Evolutionary conservation across 92 coral and sea anemone species (phyloP), one percentile per base, ranked within the genome.

Genomic region (Heliopora coerulea): DNA sequence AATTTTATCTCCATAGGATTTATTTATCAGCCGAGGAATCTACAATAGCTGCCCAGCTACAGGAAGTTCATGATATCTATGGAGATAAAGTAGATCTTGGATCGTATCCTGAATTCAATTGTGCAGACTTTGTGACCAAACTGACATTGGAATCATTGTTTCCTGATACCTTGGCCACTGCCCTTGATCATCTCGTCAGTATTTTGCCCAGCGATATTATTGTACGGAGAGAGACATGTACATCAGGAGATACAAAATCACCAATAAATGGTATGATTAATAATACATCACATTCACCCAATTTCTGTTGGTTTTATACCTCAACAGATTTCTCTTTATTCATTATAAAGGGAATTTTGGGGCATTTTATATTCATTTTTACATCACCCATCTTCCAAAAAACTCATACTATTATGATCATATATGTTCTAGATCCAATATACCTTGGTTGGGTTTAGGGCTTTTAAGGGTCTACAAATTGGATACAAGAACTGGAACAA

Each of bases 81-180:
- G 87, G 89, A 44, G 79, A 65, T 27, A 81, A 41, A 9, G 96
- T 93, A 21, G 89, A 90, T 58, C 79, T 93, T 24, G 98, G 98
- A 0, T 90, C 95, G 1, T 93, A 93, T 69, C 98, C 98, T 29
- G 91, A 93, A 40, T 68, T 87, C 62, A 74, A 62, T 48, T 78
- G 64, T 79, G 68, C 62, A 20, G 85, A 76, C 20, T 87, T 62
- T 59, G 69, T 90, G 74, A 96, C 91, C 28, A 93, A 90, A 77
- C 62, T 93, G 57, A 83, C 95, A 19, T 62, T 93, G 49, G 98
- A 93, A 81, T 93, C 96, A 1, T 87, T 79, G 46, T 56, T 34
- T 26, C 65, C 78, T 35, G 68, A 60, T 39, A 56, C 76, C 21
- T 54, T 91, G 40, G 62, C 81, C 29, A 90, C 86, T 67, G 99